Conservation (phyloP, 2,113 vertebrate genomes). For the Pagrus major region DNA sequence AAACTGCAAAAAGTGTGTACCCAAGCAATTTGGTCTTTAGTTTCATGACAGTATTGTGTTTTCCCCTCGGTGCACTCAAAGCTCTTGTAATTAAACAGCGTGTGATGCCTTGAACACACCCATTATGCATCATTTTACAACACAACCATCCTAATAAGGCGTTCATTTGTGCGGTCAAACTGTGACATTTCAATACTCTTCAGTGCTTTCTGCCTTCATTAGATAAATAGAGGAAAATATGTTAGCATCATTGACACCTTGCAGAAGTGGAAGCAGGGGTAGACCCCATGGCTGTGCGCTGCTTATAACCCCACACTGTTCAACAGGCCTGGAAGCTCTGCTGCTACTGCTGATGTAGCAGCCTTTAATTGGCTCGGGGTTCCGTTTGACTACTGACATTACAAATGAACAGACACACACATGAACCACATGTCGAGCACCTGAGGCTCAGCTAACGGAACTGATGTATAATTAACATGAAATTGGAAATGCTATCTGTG, state of each 20-base stretch:
- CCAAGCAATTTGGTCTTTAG: background rate
- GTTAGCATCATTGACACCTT: conserved; percentile 24
- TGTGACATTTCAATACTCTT: conserved; percentile 25
- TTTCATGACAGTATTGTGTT: background rate
- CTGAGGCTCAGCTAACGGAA: conserved; percentile 21
- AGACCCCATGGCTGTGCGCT: conserved; percentile 38
- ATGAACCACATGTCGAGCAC: conserved; percentile 15
- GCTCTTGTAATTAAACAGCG: conserved; percentile 12
- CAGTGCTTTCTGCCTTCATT: conserved; percentile 33
- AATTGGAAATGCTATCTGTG: background rate
- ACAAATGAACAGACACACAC: conserved; percentile 13
- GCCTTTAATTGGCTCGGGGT: conserved; percentile 42
- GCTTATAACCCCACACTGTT: conserved; percentile 49
- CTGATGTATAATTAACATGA: conserved; percentile 42
- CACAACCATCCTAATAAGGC: conserved; percentile 8
- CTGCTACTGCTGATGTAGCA: conserved; percentile 48
- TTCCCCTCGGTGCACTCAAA: background rate
- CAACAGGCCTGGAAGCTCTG: conserved; percentile 37
- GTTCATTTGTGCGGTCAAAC: conserved; percentile 21
- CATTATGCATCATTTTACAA: conserved; percentile 17
- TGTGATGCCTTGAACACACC: conserved; percentile 5
- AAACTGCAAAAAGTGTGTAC: background rate
- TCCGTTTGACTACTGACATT: conserved; percentile 36
- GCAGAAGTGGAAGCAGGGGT: conserved; percentile 35
- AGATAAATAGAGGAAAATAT: conserved; percentile 8